Evolutionary conservation across 2,888 invertebrate genomes (phyloP), one percentile per base, ranked within the genome.

Genomic region (Thalpophila matura): DNA sequence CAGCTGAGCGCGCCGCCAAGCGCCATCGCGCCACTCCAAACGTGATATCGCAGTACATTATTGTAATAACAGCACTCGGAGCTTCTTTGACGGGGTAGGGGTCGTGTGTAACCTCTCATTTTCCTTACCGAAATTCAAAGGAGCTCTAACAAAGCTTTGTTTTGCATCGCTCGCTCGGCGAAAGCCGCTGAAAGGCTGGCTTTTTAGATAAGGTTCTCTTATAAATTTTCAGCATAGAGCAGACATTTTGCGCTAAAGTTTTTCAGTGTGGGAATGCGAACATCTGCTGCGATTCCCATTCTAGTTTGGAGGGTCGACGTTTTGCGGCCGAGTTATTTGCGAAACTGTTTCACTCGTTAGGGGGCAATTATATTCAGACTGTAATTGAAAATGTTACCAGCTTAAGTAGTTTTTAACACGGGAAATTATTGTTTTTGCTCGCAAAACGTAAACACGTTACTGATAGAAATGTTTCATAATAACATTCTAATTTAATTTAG

Each of bases 91-190:
- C 87, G 87, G 86, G 80, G 82, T 79, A 83, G 79, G 83, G 87
- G 85, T 85, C 88, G 89, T 91, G 89, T 92, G 92, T 91, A 93
- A 91, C 93, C 93, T 91, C 91, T 93, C 92, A 93, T 94, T 94
- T 94, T 94, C 94, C 91, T 91, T 89, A 89, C 93, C 93, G 81
- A 95, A 95, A 93, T 94, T 94, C 93, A 95, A 94, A 95, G 94
- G 90, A 91, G 90, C 87, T 87, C 88, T 87, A 90, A 92, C 94
- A 94, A 94, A 93, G 94, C 94, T 93, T 94, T 94, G 93, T 94
- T 94, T 94, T 93, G 92, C 94, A 91, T 93, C 90, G 91, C 90
- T 86, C 89, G 90, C 89, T 89, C 85, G 81, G 81, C 89, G 86
- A 89, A 89, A 90, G 89, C 91, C 86, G 87, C 84, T 93, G 93